Evolutionary conservation across 2,113 vertebrate genomes (phyloP).

Genomic region (Scytalopus superciliaris): DNA sequence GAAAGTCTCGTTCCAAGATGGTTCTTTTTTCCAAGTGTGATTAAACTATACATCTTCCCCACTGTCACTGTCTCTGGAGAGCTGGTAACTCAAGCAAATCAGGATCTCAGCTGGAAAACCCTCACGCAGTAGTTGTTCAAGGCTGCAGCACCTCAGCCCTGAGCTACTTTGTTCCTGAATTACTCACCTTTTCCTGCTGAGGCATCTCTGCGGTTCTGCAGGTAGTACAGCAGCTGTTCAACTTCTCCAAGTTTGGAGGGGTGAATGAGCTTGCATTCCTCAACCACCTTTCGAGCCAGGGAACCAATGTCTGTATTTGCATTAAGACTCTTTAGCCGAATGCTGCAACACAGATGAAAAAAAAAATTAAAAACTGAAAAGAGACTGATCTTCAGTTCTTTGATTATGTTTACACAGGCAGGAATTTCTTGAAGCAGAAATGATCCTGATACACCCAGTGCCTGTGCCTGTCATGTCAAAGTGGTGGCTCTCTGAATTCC

Average conservation of each 20-base stretch:
- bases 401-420: not conserved
- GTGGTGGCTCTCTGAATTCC: not conserved
- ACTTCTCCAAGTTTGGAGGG: constrained; percentile 88
- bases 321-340: constrained; percentile 95
- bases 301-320: constrained; percentile 89
- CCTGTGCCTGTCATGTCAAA: not conserved
- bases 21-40: not conserved
- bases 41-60: not conserved
- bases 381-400: not conserved
- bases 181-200: constrained; percentile 74
- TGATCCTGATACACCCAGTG: not conserved
- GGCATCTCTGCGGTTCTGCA: constrained; percentile 89
- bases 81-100: not conserved
- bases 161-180: not conserved
- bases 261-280: constrained; percentile 95
- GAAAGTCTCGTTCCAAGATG: not conserved
- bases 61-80: not conserved
- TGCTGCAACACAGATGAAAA: constrained; percentile 72
- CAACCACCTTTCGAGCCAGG: constrained; percentile 93
- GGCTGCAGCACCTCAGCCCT: not conserved
- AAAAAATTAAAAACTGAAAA: not conserved
- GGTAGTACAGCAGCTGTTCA: constrained; percentile 92
- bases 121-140: not conserved
- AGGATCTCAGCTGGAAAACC: not conserved
- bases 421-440: not conserved